A percentile compares a stretch with the other conserved stretches of the same genome.
phyloP scores from a whole-genome alignment of 2,888 invertebrate species.

The Eupithecia tripunctaria region DNA sequence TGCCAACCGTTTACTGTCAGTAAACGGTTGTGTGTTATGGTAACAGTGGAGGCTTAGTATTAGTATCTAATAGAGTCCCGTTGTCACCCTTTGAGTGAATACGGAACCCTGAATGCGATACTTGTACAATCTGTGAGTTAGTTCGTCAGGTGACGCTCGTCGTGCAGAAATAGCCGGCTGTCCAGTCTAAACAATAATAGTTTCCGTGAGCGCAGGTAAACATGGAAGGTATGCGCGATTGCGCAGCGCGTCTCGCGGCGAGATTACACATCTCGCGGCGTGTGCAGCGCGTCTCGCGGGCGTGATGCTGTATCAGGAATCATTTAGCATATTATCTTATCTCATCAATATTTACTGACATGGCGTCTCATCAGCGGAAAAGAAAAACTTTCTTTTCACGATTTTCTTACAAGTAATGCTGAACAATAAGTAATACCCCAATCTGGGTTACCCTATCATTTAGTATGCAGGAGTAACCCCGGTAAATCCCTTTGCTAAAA shows the following conservation, averaged over 20 bases:
- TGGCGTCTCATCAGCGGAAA: neutral
- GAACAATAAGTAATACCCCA: neutral
- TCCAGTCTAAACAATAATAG: slow-evolving; percentile 19
- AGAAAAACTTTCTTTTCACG: too few species aligned
- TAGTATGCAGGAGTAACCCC: neutral
- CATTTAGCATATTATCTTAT: neutral
- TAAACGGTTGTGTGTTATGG: too few species aligned
- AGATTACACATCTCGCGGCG: neutral
- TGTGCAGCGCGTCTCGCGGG: neutral
- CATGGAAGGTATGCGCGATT: slow-evolving; percentile 1
- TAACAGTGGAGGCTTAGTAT: too few species aligned
- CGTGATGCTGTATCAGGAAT: neutral
- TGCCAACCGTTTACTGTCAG: too few species aligned
- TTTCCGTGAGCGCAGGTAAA: slow-evolving; percentile 15
- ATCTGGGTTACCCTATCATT: neutral
- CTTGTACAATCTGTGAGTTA: neutral
- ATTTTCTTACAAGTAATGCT: neutral
- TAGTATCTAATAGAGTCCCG: neutral
- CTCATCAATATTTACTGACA: neutral
- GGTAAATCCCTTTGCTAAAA: neutral
- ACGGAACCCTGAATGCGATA: neutral
- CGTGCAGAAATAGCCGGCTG: slow-evolving; percentile 10
- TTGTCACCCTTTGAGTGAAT: neutral
- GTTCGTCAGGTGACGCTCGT: neutral
- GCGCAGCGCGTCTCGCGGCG: neutral